Conservation (phyloP, 2,888 invertebrate genomes). For the Metallyticus violacea region DNA sequence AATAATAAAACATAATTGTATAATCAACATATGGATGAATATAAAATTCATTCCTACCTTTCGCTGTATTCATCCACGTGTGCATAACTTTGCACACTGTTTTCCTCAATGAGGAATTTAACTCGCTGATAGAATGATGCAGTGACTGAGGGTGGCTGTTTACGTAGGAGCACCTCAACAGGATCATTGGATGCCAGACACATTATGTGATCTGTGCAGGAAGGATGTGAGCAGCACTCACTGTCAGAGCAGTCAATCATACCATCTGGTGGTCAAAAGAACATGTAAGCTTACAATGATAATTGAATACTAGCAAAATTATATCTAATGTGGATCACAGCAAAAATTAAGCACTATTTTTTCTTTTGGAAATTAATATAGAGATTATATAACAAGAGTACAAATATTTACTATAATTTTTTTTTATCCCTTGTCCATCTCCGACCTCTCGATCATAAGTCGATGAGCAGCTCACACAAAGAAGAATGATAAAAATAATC, state of each 20-base stretch:
- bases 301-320: neutral
- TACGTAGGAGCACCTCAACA: slow-evolving; percentile 90
- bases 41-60: slow-evolving; percentile 69
- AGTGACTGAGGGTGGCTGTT: slow-evolving; percentile 94
- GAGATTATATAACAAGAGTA: no score
- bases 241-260: slow-evolving; percentile 98
- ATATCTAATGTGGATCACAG: no score
- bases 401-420: no score
- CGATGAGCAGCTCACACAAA: no score
- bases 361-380: no score
- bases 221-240: slow-evolving; percentile 90
- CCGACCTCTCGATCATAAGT: no score
- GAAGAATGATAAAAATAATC: no score
- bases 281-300: neutral
- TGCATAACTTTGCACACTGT: slow-evolving; percentile 97
- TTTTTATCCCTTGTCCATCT: no score
- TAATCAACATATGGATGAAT: slow-evolving; percentile 10
- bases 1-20: slow-evolving; percentile 23
- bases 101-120: slow-evolving; percentile 97
- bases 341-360: no score
- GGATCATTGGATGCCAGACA: slow-evolving; percentile 96
- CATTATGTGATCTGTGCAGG: slow-evolving; percentile 88
- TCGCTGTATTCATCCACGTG: slow-evolving; percentile 97
- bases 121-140: slow-evolving; percentile 97
- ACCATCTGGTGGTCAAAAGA: slow-evolving; percentile 70